Conservation (phyloP, 2,888 invertebrate genomes). For the Diabrotica balteata region DNA sequence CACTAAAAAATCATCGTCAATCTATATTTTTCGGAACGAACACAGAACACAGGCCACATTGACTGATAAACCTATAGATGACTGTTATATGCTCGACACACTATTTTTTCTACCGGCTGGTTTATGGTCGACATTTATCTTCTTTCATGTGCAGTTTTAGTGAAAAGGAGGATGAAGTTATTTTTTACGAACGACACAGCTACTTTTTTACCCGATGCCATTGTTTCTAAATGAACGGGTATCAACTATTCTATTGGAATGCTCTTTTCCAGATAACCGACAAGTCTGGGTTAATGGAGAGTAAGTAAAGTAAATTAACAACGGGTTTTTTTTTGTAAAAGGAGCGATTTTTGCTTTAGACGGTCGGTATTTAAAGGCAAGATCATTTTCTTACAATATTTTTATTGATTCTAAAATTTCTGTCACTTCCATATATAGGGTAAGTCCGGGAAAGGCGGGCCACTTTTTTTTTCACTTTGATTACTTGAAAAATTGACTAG, state of each 20-base stretch:
- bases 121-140: conserved; percentile 35
- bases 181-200: conserved; percentile 21
- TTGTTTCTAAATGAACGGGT: conserved; percentile 20
- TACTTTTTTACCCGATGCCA: conserved; percentile 16
- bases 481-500: too few relatives aligned
- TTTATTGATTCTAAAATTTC: too few relatives aligned
- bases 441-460: too few relatives aligned
- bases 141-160: conserved; percentile 35
- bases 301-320: conserved; percentile 1
- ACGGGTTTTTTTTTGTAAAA: background rate
- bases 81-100: conserved; percentile 54
- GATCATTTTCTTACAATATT: too few relatives aligned
- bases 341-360: too few relatives aligned
- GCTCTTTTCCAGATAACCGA: background rate
- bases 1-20: conserved; percentile 58
- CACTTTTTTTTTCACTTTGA: too few relatives aligned
- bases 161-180: conserved; percentile 32
- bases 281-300: background rate
- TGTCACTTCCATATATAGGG: too few relatives aligned
- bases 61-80: conserved; percentile 60
- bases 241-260: conserved; percentile 12
- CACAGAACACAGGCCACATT: conserved; percentile 38
- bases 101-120: conserved; percentile 37
- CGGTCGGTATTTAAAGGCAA: too few relatives aligned
- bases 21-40: conserved; percentile 55